phyloP scores from a whole-genome alignment of 2,113 vertebrate species.

The Sphyrna mokarran region DNA sequence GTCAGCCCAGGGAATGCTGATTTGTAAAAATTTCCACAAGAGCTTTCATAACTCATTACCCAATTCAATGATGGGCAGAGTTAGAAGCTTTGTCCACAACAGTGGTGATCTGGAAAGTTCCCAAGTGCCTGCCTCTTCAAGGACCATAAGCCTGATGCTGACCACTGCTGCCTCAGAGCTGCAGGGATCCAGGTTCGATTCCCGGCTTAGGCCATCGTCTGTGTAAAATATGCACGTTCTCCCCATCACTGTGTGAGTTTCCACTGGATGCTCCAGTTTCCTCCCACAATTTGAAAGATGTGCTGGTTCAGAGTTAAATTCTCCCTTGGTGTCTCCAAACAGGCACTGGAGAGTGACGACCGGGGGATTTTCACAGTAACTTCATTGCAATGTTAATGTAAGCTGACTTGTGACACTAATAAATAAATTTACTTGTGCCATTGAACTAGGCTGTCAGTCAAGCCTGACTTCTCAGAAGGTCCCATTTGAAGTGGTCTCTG shows the following conservation, averaged over 20 bases:
- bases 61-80: not conserved
- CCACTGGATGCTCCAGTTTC: too few relatives aligned
- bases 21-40: not conserved
- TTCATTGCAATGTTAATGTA: too few relatives aligned
- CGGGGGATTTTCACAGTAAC: too few relatives aligned
- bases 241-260: too few relatives aligned
- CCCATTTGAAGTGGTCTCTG: slow-evolving; percentile 44
- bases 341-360: too few relatives aligned
- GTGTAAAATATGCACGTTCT: too few relatives aligned
- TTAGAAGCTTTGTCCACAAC: not conserved
- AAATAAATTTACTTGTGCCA: slow-evolving; percentile 40
- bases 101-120: not conserved
- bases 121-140: not conserved
- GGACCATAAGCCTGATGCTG: not conserved
- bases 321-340: too few relatives aligned
- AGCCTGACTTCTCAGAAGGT: slow-evolving; percentile 46
- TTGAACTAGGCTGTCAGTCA: slow-evolving; percentile 44
- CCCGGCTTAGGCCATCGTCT: too few relatives aligned
- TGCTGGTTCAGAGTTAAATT: too few relatives aligned
- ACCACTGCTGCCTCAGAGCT: not conserved
- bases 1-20: not conserved
- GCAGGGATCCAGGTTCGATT: too few relatives aligned
- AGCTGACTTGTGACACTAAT: too few relatives aligned
- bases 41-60: not conserved
- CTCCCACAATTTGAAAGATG: too few relatives aligned